Conservation (phyloP, 1,140 invertebrate species). For the Potamilus streckersoni region DNA sequence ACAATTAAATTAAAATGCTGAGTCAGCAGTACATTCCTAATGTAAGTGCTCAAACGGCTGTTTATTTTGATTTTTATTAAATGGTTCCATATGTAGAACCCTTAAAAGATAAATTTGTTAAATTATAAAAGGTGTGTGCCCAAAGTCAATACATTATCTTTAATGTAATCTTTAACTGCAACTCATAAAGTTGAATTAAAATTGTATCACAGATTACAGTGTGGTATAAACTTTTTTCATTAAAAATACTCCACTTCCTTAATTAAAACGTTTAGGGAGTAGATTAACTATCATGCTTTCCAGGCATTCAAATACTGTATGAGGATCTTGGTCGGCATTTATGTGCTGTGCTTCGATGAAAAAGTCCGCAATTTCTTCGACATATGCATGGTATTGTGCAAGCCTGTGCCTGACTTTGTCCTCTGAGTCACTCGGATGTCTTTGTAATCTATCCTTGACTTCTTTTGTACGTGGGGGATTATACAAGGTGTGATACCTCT, state of each 20-base stretch:
- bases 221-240: no score
- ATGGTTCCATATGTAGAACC: no score
- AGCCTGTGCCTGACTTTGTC: slow-evolving; percentile 57
- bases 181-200: no score
- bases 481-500: slow-evolving; percentile 66
- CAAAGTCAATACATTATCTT: no score
- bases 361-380: slow-evolving; percentile 62
- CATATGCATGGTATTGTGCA: slow-evolving; percentile 57
- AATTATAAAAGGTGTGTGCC: no score
- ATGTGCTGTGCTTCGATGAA: slow-evolving; percentile 64
- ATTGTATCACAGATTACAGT: no score
- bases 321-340: slow-evolving; percentile 67
- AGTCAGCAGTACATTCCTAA: no score
- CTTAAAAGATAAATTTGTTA: no score
- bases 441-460: slow-evolving; percentile 60
- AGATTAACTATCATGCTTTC: slow-evolving; percentile 67
- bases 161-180: no score
- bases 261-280: slow-evolving; percentile 51
- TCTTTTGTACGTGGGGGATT: slow-evolving; percentile 65
- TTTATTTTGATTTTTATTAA: no score
- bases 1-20: no score
- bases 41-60: no score
- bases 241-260: neutral
- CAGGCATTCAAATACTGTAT: slow-evolving; percentile 69
- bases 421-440: slow-evolving; percentile 53